Evolutionary conservation across 2,797 vertebrate genomes (phyloP).

Genomic region (Heteromormyrus szaboi): DNA sequence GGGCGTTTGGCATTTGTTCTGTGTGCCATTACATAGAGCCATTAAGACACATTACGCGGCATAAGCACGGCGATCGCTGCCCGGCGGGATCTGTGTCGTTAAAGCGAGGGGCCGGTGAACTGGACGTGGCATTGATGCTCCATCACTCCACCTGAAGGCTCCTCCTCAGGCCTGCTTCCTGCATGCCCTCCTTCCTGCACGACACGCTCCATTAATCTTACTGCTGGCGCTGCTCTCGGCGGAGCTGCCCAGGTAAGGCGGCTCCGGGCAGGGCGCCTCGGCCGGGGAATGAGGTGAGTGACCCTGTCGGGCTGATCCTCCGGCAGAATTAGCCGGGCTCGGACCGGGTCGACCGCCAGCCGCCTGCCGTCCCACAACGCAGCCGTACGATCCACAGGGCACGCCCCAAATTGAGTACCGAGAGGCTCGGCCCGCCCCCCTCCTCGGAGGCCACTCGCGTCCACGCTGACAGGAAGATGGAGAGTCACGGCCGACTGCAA

Average conservation of each 20-base stretch:
- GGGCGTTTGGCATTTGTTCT: background rate
- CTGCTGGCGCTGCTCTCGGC: constrained; percentile 52
- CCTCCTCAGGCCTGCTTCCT: background rate
- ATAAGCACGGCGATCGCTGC: background rate
- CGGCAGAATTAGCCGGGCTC: constrained; percentile 56
- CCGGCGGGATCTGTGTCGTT: background rate
- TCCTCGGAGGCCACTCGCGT: constrained; percentile 2
- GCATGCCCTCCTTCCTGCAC: background rate
- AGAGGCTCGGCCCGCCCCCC: constrained; percentile 18
- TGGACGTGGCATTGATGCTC: background rate
- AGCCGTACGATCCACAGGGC: constrained; percentile 34
- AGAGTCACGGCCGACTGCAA: constrained; percentile 32
- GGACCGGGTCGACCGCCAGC: constrained; percentile 20
- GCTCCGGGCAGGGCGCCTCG: constrained; percentile 33
- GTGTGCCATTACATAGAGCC: background rate
- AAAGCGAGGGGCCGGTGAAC: background rate
- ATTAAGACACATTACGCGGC: background rate
- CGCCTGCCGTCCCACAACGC: constrained; percentile 47
- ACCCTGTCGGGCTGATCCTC: constrained; percentile 48
- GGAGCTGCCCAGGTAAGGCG: constrained; percentile 59
- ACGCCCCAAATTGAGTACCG: constrained; percentile 37
- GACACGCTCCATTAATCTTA: constrained; percentile 64
- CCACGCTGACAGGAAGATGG: constrained; percentile 36
- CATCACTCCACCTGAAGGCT: background rate
- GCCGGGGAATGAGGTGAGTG: constrained; percentile 53